These are phyloP conservation scores for Sycobia sp. DNA, from an alignment of 1,140 invertebrate genomes.

Conservation along the genomic window DNA sequence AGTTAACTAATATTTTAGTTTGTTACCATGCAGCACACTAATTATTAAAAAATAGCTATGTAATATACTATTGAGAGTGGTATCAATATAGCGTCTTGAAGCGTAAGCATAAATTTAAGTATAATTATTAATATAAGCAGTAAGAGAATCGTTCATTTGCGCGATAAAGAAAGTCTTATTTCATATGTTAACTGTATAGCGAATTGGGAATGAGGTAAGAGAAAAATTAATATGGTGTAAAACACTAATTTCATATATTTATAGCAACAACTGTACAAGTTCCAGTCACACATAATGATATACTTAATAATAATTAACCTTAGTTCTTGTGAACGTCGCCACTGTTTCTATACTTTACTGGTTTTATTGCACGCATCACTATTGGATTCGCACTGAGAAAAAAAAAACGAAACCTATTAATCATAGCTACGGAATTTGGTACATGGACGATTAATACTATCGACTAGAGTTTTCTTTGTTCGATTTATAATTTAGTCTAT, in stretches of 20 bases:
- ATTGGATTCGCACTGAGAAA: slow-evolving; percentile 30
- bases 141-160: no score
- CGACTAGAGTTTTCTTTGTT: background rate
- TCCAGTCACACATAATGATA: slow-evolving; percentile 56
- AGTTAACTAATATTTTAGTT: no score
- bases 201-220: slow-evolving; percentile 3
- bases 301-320: slow-evolving; percentile 48
- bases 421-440: slow-evolving; percentile 21
- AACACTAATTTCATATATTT: slow-evolving; percentile 62
- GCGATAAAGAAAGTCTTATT: no score
- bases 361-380: slow-evolving; percentile 26
- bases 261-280: slow-evolving; percentile 63
- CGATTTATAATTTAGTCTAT: slow-evolving; percentile 10
- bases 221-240: slow-evolving; percentile 51
- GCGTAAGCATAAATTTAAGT: no score
- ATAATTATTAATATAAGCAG: no score
- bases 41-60: no score
- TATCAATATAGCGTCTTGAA: no score
- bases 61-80: no score
- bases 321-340: slow-evolving; percentile 32
- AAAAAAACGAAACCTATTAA: background rate
- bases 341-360: background rate
- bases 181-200: no score
- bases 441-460: slow-evolving; percentile 28
- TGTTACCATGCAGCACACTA: no score